Evolutionary conservation across 92 coral and sea anemone species (phyloP).

Genomic region (Pocillopora meandrina): DNA sequence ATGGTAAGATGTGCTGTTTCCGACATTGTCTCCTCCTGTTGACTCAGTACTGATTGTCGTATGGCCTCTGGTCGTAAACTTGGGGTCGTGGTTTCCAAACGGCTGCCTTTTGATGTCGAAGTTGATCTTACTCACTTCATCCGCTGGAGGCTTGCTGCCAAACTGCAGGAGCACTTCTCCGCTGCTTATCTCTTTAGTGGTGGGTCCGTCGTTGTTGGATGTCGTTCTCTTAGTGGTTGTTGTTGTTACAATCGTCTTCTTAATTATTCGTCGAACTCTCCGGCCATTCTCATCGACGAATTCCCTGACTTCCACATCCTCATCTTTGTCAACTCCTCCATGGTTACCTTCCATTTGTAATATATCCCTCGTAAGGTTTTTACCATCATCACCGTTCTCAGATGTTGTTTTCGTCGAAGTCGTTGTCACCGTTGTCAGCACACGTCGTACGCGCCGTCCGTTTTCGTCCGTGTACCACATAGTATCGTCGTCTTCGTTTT

Average conservation of each 20-base stretch:
- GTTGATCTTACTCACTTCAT: background rate
- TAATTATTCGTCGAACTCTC: too few relatives aligned
- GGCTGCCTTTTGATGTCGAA: slow-evolving; percentile 16
- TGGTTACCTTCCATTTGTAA: too few relatives aligned
- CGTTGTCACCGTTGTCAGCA: slow-evolving; percentile 22
- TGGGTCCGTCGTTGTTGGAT: slow-evolving; percentile 4
- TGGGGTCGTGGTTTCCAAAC: background rate
- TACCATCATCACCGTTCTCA: background rate
- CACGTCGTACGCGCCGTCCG: slow-evolving; percentile 38
- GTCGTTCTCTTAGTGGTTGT: slow-evolving; percentile 9
- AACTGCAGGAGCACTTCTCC: slow-evolving; percentile 24
- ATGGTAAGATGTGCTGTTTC: slow-evolving; percentile 20
- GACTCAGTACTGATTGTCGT: slow-evolving; percentile 22
- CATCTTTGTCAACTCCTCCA: too few relatives aligned
- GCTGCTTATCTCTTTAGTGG: slow-evolving; percentile 1
- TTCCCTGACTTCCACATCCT: too few relatives aligned
- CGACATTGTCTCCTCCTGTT: background rate
- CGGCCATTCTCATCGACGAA: too few relatives aligned
- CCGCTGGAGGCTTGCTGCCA: slow-evolving; percentile 2
- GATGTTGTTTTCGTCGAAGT: slow-evolving; percentile 12
- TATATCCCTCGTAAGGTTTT: too few relatives aligned
- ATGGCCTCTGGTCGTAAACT: slow-evolving; percentile 2
- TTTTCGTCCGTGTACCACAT: slow-evolving; percentile 41
- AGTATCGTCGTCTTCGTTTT: slow-evolving; percentile 22
- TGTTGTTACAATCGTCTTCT: background rate